Evolutionary conservation across 2,888 invertebrate species (phyloP).

Genomic region (Helleia helle): DNA sequence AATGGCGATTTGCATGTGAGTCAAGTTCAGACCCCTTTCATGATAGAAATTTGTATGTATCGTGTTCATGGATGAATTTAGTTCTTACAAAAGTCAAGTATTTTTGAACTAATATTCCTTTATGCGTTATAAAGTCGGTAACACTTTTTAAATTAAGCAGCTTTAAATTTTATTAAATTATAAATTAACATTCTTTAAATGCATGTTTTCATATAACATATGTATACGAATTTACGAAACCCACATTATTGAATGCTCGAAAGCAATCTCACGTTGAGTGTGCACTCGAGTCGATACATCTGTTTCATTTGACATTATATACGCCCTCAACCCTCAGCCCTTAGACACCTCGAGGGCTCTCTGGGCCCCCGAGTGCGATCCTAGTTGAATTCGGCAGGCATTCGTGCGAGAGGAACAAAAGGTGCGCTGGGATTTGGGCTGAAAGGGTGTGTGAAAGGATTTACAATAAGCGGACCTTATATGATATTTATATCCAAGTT

Average conservation of each 20-base stretch:
- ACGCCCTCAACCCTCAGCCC: conserved; percentile 12
- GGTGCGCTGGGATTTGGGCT: conserved; percentile 14
- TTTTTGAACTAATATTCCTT: too few relatives aligned
- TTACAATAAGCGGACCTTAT: conserved; percentile 11
- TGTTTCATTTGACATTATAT: conserved; percentile 26
- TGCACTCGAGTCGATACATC: conserved; percentile 23
- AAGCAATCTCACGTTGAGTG: conserved; percentile 17
- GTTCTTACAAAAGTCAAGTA: too few relatives aligned
- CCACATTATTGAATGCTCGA: conserved; percentile 6
- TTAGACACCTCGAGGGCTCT: conserved; percentile 25
- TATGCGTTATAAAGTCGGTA: too few relatives aligned
- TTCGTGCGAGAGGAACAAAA: conserved; percentile 18
- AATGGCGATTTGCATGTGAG: too few relatives aligned
- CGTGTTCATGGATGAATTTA: too few relatives aligned
- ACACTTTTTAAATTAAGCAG: too few relatives aligned
- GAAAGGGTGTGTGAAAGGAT: conserved; percentile 18
- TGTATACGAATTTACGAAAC: too few relatives aligned
- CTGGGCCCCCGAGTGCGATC: conserved; percentile 15
- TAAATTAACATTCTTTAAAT: too few relatives aligned
- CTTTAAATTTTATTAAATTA: too few relatives aligned
- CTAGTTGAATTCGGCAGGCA: conserved; percentile 17
- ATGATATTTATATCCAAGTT: neutral
- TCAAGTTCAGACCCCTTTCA: too few relatives aligned
- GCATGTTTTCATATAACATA: too few relatives aligned
- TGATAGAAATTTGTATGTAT: too few relatives aligned